Base-by-base conservation (phyloP, 2,113 vertebrate species). In the Pungitius pungitius region DNA sequence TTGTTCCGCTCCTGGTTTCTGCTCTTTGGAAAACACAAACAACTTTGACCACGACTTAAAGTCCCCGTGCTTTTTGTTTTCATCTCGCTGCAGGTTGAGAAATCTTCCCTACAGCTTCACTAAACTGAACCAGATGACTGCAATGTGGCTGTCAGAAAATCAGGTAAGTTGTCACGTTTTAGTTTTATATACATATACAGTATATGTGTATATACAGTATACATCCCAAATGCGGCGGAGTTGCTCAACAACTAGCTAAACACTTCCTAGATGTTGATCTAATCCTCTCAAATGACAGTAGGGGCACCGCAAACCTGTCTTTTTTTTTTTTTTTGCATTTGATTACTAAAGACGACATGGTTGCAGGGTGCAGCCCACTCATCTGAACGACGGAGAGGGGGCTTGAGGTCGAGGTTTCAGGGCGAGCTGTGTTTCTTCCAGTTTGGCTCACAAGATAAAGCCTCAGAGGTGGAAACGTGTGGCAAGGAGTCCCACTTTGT, bases 101-200 rank as follows among this genome's bases (percentile, higher is more conserved):
- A 96, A 96, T 91, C 95, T 99, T 75, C 98, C 98, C 1, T 99
- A 96, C 92, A 97, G 94, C 66, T 99, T 99, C 92, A 98, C 96
- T 81, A 97, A 97, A 80, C 92, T 99, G 59, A 97, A 92, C 54
- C 96, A 99, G 54, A 95, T 99, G 87, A 98, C 98, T 51, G 98
- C 98, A 17, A 96, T 99, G 96, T 99, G 98, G 98, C 93, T 99
- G 59, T 99, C 98, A 64, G 98, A 99, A 90, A 99, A 99, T 88
- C 98, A 99, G 96, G 98, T 99, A 75, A 85, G 80, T 13, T 12
- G 5, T 33, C 52, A 33, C 15, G 12, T 43, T 22, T 73, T 20
- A 14, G 45, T 17, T n/a, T 51, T 66, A 22, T 42, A 3, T 40
- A 40, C 12, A 37, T 40, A 40, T 40, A 40, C 12, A 40, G 8